These are phyloP conservation scores for Achlya flavicornis DNA, from an alignment of 2,888 invertebrate species.

Conservation along the genomic window DNA sequence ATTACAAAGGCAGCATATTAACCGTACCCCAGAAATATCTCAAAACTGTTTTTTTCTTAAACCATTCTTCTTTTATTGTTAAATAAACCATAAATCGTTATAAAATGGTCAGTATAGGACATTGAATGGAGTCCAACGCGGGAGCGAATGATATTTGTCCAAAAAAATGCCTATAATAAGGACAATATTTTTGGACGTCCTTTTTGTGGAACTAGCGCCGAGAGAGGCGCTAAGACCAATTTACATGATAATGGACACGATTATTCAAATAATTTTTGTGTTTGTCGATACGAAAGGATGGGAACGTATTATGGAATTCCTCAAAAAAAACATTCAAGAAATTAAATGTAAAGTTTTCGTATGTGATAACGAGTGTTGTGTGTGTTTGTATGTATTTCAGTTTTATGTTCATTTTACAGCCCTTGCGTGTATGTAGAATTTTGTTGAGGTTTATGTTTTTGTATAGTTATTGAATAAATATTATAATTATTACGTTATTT, in stretches of 20 bases:
- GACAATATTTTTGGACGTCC: constrained; percentile 65
- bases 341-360: background rate
- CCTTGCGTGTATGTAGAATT: constrained; percentile 6
- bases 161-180: constrained; percentile 53
- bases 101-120: constrained; percentile 73
- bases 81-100: constrained; percentile 82
- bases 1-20: constrained; percentile 63
- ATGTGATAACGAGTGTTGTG: constrained; percentile 1
- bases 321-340: constrained; percentile 5
- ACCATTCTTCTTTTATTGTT: constrained; percentile 75
- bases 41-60: constrained; percentile 47
- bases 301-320: constrained; percentile 40
- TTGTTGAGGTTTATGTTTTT: background rate
- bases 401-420: constrained; percentile 12
- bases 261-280: constrained; percentile 59
- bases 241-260: constrained; percentile 69
- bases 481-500: background rate
- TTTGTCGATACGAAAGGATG: constrained; percentile 47
- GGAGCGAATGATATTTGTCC: constrained; percentile 44
- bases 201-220: constrained; percentile 66
- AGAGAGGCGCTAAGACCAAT: constrained; percentile 70
- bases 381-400: constrained; percentile 8
- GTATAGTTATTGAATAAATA: background rate
- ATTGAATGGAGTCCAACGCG: constrained; percentile 58
- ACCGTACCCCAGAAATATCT: constrained; percentile 56